Evolutionary conservation across 2,888 invertebrate genomes (phyloP).

Genomic region (Diarsia brunnea): DNA sequence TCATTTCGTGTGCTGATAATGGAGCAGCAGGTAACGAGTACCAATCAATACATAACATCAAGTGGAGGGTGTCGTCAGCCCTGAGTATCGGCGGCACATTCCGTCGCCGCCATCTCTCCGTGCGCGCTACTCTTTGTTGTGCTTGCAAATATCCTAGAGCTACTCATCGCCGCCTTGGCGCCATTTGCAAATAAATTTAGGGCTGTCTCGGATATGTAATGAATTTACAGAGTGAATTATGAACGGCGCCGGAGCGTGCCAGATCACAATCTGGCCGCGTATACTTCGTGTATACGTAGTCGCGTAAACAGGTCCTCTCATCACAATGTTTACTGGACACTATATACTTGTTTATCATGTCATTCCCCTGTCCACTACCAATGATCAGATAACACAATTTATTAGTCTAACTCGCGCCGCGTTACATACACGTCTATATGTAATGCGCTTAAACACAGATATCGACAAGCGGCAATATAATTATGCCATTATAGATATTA

Average conservation of each 20-base stretch:
- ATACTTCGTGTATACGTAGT: conserved; percentile 61
- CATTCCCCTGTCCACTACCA: conserved; percentile 70
- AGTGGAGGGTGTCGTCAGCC: conserved; percentile 56
- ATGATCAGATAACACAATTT: conserved; percentile 75
- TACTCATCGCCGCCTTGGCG: conserved; percentile 85
- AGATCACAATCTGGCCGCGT: conserved; percentile 84
- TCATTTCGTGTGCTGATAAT: not conserved
- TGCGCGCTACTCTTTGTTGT: conserved; percentile 78
- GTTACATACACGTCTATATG: conserved; percentile 37
- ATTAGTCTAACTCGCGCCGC: conserved; percentile 64
- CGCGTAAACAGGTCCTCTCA: conserved; percentile 83
- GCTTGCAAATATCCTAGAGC: conserved; percentile 84
- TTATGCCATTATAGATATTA: conserved; percentile 64
- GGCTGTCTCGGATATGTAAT: conserved; percentile 88
- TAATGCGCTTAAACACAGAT: conserved; percentile 44
- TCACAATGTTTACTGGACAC: conserved; percentile 77
- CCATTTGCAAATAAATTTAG: conserved; percentile 89
- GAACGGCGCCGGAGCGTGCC: conserved; percentile 83
- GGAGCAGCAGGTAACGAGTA: conserved; percentile 1
- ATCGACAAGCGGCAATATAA: conserved; percentile 55
- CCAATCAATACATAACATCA: conserved; percentile 8
- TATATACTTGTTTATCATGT: conserved; percentile 74
- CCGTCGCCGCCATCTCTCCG: conserved; percentile 70
- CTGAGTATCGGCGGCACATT: conserved; percentile 63
- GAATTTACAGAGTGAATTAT: conserved; percentile 88